These are phyloP conservation scores for Catharus minimus DNA, from an alignment of 2,113 vertebrate species.

Conservation along the genomic window DNA sequence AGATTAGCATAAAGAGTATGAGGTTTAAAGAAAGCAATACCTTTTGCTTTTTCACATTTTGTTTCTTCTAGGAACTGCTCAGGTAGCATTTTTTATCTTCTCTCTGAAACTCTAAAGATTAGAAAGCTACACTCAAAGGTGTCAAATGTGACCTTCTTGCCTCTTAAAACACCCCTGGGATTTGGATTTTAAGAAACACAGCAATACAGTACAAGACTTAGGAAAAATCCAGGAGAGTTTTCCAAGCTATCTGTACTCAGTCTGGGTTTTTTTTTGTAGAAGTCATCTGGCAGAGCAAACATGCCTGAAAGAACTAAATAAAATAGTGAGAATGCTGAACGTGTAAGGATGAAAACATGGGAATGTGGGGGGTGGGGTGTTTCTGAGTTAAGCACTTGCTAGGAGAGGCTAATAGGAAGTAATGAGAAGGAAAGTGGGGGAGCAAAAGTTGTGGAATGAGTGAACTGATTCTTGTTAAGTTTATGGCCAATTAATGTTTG, in stretches of 20 bases:
- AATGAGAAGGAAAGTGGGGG: conserved; percentile 36
- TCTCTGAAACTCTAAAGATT: not conserved
- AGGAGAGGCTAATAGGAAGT: conserved; percentile 32
- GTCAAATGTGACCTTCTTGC: not conserved
- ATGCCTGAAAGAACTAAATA: conserved; percentile 18
- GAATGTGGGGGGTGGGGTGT: conserved; percentile 29
- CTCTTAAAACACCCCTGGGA: not conserved
- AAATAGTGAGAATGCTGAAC: conserved; percentile 23
- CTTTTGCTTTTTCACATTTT: not conserved
- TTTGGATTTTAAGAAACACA: conserved; percentile 14
- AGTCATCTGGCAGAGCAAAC: conserved; percentile 15
- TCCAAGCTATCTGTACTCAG: not conserved
- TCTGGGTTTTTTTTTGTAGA: not conserved
- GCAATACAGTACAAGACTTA: not conserved
- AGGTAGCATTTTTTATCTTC: conserved; percentile 12
- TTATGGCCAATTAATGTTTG: conserved; percentile 73
- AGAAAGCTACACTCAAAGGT: not conserved
- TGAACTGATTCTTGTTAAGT: conserved; percentile 67
- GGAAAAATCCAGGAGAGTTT: not conserved
- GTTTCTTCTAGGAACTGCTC: conserved; percentile 1
- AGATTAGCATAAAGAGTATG: not conserved
- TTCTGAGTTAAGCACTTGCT: conserved; percentile 40
- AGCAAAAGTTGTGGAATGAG: conserved; percentile 48
- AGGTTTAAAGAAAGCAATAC: not conserved
- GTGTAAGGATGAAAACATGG: conserved; percentile 35